Conservation (phyloP, 2,888 invertebrate species). For the Cosmopolites sordidus region DNA sequence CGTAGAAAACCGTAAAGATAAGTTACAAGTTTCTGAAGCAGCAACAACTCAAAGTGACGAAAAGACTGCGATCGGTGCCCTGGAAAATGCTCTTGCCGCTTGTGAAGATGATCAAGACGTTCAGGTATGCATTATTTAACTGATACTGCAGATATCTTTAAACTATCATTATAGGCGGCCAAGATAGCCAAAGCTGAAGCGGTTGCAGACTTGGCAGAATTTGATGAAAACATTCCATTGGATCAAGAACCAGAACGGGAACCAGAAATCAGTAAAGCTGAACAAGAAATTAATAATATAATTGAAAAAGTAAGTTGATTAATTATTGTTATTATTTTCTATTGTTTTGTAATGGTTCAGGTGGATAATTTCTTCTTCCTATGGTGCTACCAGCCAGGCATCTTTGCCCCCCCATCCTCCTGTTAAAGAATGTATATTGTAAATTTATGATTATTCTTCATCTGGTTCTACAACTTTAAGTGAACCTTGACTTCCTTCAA, state of each 20-base stretch:
- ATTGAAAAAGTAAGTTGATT: slow-evolving; percentile 61
- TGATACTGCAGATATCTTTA: slow-evolving; percentile 1
- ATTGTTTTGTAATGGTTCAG: not conserved
- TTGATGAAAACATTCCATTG: slow-evolving; percentile 90
- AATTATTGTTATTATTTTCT: not conserved
- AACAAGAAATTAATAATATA: slow-evolving; percentile 66
- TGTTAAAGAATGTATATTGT: too few species aligned
- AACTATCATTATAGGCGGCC: slow-evolving; percentile 67
- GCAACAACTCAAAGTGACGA: slow-evolving; percentile 48
- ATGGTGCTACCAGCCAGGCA: too few species aligned
- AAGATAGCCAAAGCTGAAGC: slow-evolving; percentile 85
- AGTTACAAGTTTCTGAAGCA: slow-evolving; percentile 34
- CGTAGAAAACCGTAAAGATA: slow-evolving; percentile 46
- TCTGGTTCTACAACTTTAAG: too few species aligned
- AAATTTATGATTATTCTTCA: too few species aligned
- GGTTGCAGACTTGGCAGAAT: slow-evolving; percentile 86
- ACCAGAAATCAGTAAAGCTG: slow-evolving; percentile 66
- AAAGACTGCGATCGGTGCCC: slow-evolving; percentile 59
- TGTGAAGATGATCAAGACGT: slow-evolving; percentile 96
- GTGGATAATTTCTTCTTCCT: too few species aligned
- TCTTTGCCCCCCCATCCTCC: too few species aligned
- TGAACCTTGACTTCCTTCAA: too few species aligned
- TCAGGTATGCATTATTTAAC: slow-evolving; percentile 43
- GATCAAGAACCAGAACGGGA: slow-evolving; percentile 60
- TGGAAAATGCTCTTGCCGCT: slow-evolving; percentile 81